Base-by-base conservation (phyloP, 1,140 invertebrate genomes). In the Drosophila oshimai region DNA sequence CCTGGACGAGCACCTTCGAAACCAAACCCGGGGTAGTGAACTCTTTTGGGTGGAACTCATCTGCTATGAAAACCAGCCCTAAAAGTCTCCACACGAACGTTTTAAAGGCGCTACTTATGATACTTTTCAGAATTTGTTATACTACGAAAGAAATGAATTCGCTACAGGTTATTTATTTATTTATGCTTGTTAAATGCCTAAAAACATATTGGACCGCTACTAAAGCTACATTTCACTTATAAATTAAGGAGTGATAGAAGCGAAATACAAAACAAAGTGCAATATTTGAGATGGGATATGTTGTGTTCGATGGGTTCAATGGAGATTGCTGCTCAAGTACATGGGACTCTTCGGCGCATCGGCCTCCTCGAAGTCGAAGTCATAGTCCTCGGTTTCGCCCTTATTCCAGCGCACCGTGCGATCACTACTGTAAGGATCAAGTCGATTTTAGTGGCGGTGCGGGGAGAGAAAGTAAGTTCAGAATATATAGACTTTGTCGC, bases 401-500 rank as follows among this genome's bases (percentile, higher is more conserved):
- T 69, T 18, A 45, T 69, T 71, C 89, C 89, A 90, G 31, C 89
- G 87, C 22, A 90, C 89, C 39, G 68, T 78, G 31, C 89, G 83
- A 37, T 74, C 76, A 51, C 74, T 69, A 36, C 57, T 46, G 29
- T 7, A 10, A n/a, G n/a, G n/a, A n/a, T n/a, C n/a, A n/a, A n/a
- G n/a, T n/a, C 20, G 31, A 26, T 10, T 65, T 45, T 45, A 42
- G 54, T 69, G 65, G 49, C 47, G 49, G 33, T 54, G 39, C 64
- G 60, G 74, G 71, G 83, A 75, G 74, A 71, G 74, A 88, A 84
- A 58, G 58, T 58, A 79, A 80, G 61, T 74, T 89, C 79, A 86
- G 78, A 89, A 67, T 86, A 89, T 79, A 89, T 87, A 86, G 80
- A 73, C 75, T 72, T 87, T 86, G 80, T 86, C 80, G 80, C 80